Percentiles rank a stretch among this genome's conserved stretches.
These are phyloP conservation scores for Denticeps clupeoides DNA, from an alignment of 2,797 vertebrate species.

Conservation along the genomic window DNA sequence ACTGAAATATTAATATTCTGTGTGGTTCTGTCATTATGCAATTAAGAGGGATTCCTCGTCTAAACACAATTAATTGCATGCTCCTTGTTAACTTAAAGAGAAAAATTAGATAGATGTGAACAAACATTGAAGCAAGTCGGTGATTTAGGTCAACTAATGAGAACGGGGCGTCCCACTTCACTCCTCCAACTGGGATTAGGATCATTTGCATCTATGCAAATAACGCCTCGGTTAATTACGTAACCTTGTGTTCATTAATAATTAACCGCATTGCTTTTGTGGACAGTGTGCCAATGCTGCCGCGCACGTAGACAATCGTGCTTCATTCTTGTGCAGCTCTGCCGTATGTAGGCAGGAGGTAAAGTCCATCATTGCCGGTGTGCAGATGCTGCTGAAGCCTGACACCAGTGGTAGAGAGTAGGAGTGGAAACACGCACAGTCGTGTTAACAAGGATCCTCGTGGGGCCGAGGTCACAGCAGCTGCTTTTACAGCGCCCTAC, in stretches of 20 bases:
- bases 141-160: conserved; percentile 70
- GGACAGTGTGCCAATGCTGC: conserved; percentile 9
- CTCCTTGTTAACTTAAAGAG: conserved; percentile 67
- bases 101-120: conserved; percentile 67
- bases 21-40: conserved; percentile 43
- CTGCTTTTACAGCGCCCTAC: no score
- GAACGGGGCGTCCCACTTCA: conserved; percentile 63
- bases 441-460: no score
- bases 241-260: conserved; percentile 46
- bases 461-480: no score
- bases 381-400: no score
- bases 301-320: not conserved
- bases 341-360: no score
- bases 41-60: conserved; percentile 61
- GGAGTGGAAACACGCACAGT: no score
- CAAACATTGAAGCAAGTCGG: conserved; percentile 65
- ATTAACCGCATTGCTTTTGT: conserved; percentile 29
- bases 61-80: conserved; percentile 58
- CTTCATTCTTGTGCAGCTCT: not conserved
- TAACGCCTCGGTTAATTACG: conserved; percentile 50
- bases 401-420: no score
- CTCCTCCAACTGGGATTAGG: conserved; percentile 53
- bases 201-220: conserved; percentile 67
- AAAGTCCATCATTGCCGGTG: no score
- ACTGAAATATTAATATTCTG: conserved; percentile 21